A percentile compares a stretch with the other conserved stretches of the same genome.
Conservation (phyloP, 1,140 invertebrate species). For the Colletes gigas region DNA sequence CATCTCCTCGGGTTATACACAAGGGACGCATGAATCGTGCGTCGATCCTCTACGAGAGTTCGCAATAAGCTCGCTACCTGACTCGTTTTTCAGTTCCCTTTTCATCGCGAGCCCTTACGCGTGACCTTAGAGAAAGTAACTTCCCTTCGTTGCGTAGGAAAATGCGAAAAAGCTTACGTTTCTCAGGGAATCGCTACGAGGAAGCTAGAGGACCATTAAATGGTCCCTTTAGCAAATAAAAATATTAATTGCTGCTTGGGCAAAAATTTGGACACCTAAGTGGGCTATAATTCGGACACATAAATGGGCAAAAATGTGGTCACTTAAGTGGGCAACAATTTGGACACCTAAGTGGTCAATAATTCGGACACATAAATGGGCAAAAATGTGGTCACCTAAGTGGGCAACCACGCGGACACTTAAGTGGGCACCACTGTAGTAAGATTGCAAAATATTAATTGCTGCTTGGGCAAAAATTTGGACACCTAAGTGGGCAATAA, state of each 20-base stretch:
- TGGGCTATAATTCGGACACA: too few relatives aligned
- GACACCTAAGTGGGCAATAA: too few relatives aligned
- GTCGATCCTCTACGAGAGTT: conserved; percentile 14
- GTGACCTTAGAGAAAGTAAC: conserved; percentile 27
- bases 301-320: too few relatives aligned
- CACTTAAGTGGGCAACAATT: too few relatives aligned
- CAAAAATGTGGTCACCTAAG: too few relatives aligned
- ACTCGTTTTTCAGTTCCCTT: conserved; percentile 9
- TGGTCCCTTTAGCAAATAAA: background rate
- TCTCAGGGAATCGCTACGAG: background rate
- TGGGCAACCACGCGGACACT: too few relatives aligned
- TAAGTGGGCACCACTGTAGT: too few relatives aligned
- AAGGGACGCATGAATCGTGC: conserved; percentile 38
- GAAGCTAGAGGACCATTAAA: background rate
- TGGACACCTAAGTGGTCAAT: too few relatives aligned
- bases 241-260: conserved; percentile 14
- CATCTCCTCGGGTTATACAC: background rate
- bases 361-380: too few relatives aligned
- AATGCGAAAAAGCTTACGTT: conserved; percentile 16
- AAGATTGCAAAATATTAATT: too few relatives aligned
- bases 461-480: too few relatives aligned
- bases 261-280: too few relatives aligned
- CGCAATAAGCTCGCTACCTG: background rate
- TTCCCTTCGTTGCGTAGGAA: conserved; percentile 20
- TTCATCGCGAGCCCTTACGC: background rate